Base-by-base conservation (phyloP, 2,797 vertebrate species). In the Fistularia commersonii region DNA sequence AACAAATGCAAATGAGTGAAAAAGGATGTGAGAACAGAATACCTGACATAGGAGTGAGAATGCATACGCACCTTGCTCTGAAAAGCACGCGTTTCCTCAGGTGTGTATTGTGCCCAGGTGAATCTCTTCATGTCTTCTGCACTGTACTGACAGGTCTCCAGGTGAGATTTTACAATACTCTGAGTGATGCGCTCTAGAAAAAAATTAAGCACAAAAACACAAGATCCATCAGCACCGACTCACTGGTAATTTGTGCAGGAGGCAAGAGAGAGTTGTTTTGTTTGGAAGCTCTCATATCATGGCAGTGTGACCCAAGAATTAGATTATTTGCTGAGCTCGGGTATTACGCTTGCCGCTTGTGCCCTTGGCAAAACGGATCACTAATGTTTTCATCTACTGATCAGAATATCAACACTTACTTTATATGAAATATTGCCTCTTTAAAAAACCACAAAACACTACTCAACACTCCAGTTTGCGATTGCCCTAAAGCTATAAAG, bases 81-180 rank as follows among this genome's bases (percentile, higher is more conserved):
- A 80, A 93, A 89, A 65, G 71, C 71, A 0, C 90, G 89, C 0
- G 90, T 88, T 66, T 96, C 94, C 66, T 97, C 94, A 0, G 92
- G 85, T 41, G 92, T 86, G 76, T 95, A 93, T 41, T 93, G 85
- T 12, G 66, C 89, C 92, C 93, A 97, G 0, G 88, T 90, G 57
- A 94, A 83, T 73, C 84, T 90, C 86, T 93, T 94, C 74, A 95
- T 87, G 80, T 97, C 94, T 52, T 96, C 93, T 0, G 83, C 76
- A 1, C 92, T 95, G 89, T 93, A 93, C 82, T 94, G 95, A 74
- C 92, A 94, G 0, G 95, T 95, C 78, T 96, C 95, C 77, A 93
- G 51, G 74, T 97, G 94, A 0, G 94, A 95, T 74, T 94, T 94
- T 13, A 96, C 85, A 51, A 95, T 91, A 13, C 92, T 93, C 87